Conservation (phyloP, 2,797 vertebrate species). For the Sphaeramia orbicularis region DNA sequence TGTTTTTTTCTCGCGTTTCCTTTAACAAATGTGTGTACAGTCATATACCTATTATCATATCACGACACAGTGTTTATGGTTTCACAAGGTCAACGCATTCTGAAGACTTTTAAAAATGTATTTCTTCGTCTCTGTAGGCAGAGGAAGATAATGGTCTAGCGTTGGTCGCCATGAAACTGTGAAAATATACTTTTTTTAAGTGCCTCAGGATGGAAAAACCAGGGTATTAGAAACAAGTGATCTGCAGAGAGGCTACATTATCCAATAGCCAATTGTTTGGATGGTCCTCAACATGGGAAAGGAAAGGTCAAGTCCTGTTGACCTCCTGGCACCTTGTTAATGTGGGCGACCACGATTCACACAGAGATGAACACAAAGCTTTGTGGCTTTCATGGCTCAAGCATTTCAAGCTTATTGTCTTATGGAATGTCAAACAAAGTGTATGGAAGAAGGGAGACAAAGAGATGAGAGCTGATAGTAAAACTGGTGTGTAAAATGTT, state of each 20-base stretch:
- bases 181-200: constrained; percentile 45
- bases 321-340: constrained; percentile 33
- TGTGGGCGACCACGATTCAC: constrained; percentile 18
- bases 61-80: constrained; percentile 39
- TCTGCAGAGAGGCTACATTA: constrained; percentile 6
- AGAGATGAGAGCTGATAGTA: constrained; percentile 30
- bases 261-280: constrained; percentile 8
- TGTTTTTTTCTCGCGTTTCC: neutral
- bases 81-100: constrained; percentile 57
- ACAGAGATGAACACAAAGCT: constrained; percentile 20
- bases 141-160: constrained; percentile 25
- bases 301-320: constrained; percentile 28
- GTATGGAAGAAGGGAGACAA: constrained; percentile 23
- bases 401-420: constrained; percentile 35
- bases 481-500: constrained; percentile 25
- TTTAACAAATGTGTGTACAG: constrained; percentile 22
- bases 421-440: constrained; percentile 20
- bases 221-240: constrained; percentile 26
- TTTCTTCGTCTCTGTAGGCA: constrained; percentile 24
- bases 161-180: constrained; percentile 27
- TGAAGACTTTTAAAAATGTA: constrained; percentile 42
- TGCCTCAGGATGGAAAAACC: constrained; percentile 23
- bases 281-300: constrained; percentile 5
- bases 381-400: constrained; percentile 41
- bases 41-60: constrained; percentile 38